Base-by-base conservation (phyloP, 2,113 vertebrate genomes). In the Lepisosteus osseus region DNA sequence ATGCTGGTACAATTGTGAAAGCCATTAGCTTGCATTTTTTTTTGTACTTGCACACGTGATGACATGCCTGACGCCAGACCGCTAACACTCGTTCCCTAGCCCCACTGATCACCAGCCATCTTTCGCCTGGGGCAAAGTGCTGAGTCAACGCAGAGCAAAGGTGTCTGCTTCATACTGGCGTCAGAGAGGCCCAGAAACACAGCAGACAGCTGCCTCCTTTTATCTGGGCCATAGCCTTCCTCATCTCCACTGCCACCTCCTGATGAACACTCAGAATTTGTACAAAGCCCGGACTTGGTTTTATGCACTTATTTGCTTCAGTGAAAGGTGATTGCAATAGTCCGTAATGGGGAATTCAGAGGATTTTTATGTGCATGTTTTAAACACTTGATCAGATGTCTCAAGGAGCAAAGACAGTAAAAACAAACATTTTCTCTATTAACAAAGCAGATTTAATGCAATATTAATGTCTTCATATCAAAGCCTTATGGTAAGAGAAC, bases 61-160 rank as follows among this genome's bases (percentile, higher is more conserved):
- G 15, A 13, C 51, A 56, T 59, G 51, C 45, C 64, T 75, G 71
- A 74, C 68, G 69, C 67, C 70, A 61, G 57, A n/a, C 51, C 45
- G 40, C 54, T 41, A 70, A 66, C 66, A 42, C 66, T 65, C 13
- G 7, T 11, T 43, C 7, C 17, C 70, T n/a, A 40, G 4, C 40
- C 29, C 29, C 4, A 6, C 43, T 4, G 14, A 40, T 61, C 57
- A 17, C 59, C 8, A 42, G 2, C 44, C 44, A 47, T 42, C 62
- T 45, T 40, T 5, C 6, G 74, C 72, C 76, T 62, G 62, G 72
- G 76, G 78, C 76, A 73, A 77, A 80, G 73, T 68, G 75, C 78
- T 80, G 78, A 80, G 73, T 80, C 78, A 80, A 77, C 78, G 65
- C 63, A 72, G 76, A 80, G 68, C 41, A 73, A 77, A 80, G 78